A percentile compares a stretch with the other conserved stretches of the same genome.
phyloP scores from a whole-genome alignment of 1,140 invertebrate genomes.

The Drosophila kanapiae region DNA sequence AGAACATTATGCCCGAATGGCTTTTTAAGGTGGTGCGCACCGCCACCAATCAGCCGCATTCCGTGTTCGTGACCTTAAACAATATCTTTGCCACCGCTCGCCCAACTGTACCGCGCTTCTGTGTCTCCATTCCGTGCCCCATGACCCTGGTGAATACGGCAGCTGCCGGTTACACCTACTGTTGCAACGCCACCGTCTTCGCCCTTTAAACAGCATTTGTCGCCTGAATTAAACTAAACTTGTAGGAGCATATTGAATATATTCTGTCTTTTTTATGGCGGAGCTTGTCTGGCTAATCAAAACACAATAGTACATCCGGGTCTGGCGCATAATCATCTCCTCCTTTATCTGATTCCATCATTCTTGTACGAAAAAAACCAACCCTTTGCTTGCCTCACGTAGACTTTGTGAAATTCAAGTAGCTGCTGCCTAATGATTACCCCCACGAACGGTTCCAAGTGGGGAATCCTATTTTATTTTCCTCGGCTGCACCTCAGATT shows the following conservation, averaged over 20 bases:
- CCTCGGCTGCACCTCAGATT: constrained; percentile 65
- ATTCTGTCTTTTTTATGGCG: not conserved
- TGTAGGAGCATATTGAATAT: not conserved
- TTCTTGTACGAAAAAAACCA: not conserved
- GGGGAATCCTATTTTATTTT: constrained; percentile 52
- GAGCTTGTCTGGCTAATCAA: not conserved
- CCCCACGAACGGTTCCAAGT: constrained; percentile 48
- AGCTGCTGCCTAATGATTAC: constrained; percentile 30
- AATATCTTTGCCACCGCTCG: constrained; percentile 32
- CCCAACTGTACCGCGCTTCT: constrained; percentile 18
- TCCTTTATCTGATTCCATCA: constrained; percentile 12
- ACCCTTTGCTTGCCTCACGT: constrained; percentile 3
- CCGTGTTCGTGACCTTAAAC: constrained; percentile 51
- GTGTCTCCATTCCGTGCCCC: constrained; percentile 29
- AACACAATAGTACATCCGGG: not conserved
- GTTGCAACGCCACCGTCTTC: constrained; percentile 46
- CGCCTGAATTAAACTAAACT: not conserved
- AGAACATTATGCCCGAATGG: constrained; percentile 51
- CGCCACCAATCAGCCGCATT: constrained; percentile 7
- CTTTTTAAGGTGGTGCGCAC: constrained; percentile 43
- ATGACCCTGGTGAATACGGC: constrained; percentile 26
- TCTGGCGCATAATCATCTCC: not conserved
- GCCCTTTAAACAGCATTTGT: not conserved
- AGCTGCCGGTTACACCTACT: constrained; percentile 42
- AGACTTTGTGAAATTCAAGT: constrained; percentile 9